Evolutionary conservation across 2,888 invertebrate genomes (phyloP), one percentile per base, ranked within the genome.

Genomic region (Lithophane ornitopus): DNA sequence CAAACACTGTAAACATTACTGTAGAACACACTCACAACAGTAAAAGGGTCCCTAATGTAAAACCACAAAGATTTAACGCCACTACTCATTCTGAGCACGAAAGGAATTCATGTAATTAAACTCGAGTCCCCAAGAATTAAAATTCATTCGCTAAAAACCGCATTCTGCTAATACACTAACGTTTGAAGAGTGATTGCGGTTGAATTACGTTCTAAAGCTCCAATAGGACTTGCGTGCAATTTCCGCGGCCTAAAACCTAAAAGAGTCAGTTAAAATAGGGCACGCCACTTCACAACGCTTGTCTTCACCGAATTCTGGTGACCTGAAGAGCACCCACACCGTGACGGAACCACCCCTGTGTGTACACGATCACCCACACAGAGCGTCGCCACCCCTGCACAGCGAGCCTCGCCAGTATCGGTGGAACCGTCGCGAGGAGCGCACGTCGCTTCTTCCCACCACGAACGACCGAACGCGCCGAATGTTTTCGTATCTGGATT

Each of bases 291-390:
- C 90, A 91, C 85, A 89, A 81, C 88, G 88, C 87, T 90, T 92
- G 91, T 94, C 94, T 95, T 93, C 93, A 93, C 95, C 93, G 93
- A 95, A 94, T 94, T 93, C 94, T 94, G 93, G 94, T 94, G 95
- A 94, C 94, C 95, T 93, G 94, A 92, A 94, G 93, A 90, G 91
- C 93, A 93, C 94, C 89, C 94, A 91, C 94, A 94, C 94, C 86
- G 11, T 0, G 62, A 67, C 71, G 88, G 78, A 90, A 85, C 90
- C 80, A 92, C 93, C 93, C 93, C 81, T 72, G 76, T 86, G 87
- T 86, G 76, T 79, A 84, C 78, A 88, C 82, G 75, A 72, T 84
- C 85, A 87, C 89, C 73, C 86, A 84, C 88, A 88, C 85, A 82
- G 77, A 66, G 72, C 66, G 72, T 62, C 81, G 69, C 88, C 88